phyloP scores from a whole-genome alignment of 2,113 vertebrate species.

The Xenopus tropicalis region DNA sequence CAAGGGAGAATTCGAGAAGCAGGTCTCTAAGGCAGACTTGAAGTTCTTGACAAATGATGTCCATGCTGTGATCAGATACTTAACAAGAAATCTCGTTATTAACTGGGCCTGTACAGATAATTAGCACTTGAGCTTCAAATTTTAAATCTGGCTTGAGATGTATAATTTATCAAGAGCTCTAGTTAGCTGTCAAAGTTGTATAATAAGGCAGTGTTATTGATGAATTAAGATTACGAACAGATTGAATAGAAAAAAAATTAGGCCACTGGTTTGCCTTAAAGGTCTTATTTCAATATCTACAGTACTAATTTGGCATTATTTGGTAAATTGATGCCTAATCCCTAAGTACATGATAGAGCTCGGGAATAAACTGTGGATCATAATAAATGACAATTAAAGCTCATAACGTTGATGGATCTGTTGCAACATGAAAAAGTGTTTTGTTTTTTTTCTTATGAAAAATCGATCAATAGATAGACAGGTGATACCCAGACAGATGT shows the following conservation, averaged over 20 bases:
- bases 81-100: slow-evolving; percentile 99
- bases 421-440: slow-evolving; percentile 10
- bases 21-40: slow-evolving; percentile 90
- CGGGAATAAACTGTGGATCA: slow-evolving; percentile 65
- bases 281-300: slow-evolving; percentile 89
- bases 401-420: slow-evolving; percentile 26
- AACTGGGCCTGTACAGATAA: slow-evolving; percentile 99
- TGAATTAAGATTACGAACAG: slow-evolving; percentile 96
- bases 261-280: slow-evolving; percentile 77
- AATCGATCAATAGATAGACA: not conserved
- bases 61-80: slow-evolving; percentile 97
- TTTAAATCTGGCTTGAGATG: slow-evolving; percentile 95
- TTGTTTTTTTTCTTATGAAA: not conserved
- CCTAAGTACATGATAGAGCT: slow-evolving; percentile 60
- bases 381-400: slow-evolving; percentile 52
- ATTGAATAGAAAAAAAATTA: slow-evolving; percentile 79
- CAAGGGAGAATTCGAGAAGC: slow-evolving; percentile 84
- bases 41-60: slow-evolving; percentile 95
- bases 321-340: slow-evolving; percentile 75
- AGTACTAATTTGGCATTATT: slow-evolving; percentile 88
- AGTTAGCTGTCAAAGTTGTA: slow-evolving; percentile 87
- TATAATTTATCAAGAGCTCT: slow-evolving; percentile 97
- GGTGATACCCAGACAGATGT: not conserved
- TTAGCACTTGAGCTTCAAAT: slow-evolving; percentile 99
- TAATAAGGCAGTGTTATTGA: slow-evolving; percentile 95